Evolutionary conservation across 2,113 vertebrate species (phyloP).

Genomic region (Megalops atlanticus): DNA sequence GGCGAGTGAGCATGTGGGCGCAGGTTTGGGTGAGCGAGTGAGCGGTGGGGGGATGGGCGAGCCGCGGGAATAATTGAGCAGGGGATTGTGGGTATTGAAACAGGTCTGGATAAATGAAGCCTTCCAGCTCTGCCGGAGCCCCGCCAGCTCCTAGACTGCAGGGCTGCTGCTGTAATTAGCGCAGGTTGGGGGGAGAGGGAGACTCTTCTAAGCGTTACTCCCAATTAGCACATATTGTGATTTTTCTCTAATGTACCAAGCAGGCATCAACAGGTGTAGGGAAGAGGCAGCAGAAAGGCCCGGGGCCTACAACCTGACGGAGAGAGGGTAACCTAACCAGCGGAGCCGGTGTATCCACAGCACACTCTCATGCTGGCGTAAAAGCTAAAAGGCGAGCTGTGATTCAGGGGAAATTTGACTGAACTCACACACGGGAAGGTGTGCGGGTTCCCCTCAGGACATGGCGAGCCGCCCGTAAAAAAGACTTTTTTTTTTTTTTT

Average conservation of each 20-base stretch:
- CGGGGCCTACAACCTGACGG: background rate
- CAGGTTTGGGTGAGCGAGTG: background rate
- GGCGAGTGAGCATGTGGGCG: background rate
- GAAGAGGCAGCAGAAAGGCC: conserved; percentile 3
- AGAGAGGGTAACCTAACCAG: no score
- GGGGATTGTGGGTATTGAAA: conserved; percentile 33
- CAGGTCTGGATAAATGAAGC: conserved; percentile 29
- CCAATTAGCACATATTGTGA: conserved; percentile 41
- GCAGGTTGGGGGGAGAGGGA: background rate
- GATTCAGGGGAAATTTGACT: no score
- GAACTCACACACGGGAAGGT: no score
- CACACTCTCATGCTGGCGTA: no score
- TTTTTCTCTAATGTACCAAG: conserved; percentile 23
- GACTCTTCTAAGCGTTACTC: conserved; percentile 34
- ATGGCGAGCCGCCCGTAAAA: no score
- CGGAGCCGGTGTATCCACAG: no score
- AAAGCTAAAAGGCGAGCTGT: no score
- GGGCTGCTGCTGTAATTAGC: conserved; percentile 30
- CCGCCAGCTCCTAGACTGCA: conserved; percentile 39
- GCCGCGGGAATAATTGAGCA: background rate
- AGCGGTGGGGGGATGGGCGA: conserved; percentile 19
- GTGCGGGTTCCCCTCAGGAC: no score
- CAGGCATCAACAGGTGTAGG: conserved; percentile 35
- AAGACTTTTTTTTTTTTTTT: background rate
- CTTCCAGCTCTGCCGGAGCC: conserved; percentile 11